Base-by-base conservation (phyloP, 2,797 vertebrate species). In the Gymnodraco acuticeps region DNA sequence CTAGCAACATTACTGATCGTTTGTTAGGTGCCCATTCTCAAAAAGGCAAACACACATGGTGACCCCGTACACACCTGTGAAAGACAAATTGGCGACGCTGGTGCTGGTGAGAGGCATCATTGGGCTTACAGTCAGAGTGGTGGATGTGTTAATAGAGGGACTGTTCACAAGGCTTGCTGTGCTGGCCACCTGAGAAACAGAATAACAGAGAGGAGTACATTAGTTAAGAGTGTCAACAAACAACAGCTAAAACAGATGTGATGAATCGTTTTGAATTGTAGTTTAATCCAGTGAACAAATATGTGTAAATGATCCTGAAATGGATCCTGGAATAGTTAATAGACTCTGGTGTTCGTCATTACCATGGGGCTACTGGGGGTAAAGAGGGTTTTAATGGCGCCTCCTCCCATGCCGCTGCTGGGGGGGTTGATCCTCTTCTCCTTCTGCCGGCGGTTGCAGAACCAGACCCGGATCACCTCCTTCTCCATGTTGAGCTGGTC, bases 401-500 rank as follows among this genome's bases (percentile, higher is more conserved):
- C 94, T 93, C 94, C 85, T n/a, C 64, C 75, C 90, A 92, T 94
- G 81, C 97, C 96, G 78, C 97, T 98, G 93, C 97, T 99, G 20
- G 98, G 98, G 46, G 98, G 98, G 92, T 99, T 99, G 85, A 99
- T 99, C 91, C 98, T 96, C 94, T 99, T 99, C 87, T 99, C 98
- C 70, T 99, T 99, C 94, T 99, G 98, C 87, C 98, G 96, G 71
- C 98, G 97, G 93, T 99, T 99, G 95, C 98, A 99, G 95, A 99
- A 99, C 98, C 98, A 99, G 92, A 99, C 98, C 85, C 98, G 97
- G 92, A 99, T 99, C 93, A 99, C 98, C 95, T 99, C 98, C 93
- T 99, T 99, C 93, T 99, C 98, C 98, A 99, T 99, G 93, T 97
- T 98, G 90, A 99, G 97, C 95, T 99, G 98, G 92, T 99, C 98